These are phyloP conservation scores for Brachionus asplanchnoidis DNA, from an alignment of 1,140 invertebrate species.

Conservation along the genomic window DNA sequence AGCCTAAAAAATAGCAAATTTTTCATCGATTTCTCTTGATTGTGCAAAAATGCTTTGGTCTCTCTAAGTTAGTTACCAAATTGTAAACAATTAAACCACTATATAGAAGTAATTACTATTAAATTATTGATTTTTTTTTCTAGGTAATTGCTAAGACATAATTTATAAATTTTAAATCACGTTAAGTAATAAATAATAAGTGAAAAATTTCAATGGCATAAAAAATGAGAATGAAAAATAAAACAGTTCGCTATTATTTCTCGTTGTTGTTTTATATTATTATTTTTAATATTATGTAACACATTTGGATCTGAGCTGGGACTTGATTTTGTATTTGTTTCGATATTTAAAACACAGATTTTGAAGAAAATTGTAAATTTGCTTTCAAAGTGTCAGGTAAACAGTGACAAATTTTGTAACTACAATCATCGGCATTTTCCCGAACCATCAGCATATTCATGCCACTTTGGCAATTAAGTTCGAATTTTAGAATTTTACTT, in stretches of 20 bases:
- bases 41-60: not conserved
- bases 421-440: not conserved
- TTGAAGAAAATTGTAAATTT: not conserved
- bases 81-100: not conserved
- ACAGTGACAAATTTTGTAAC: not conserved
- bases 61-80: not conserved
- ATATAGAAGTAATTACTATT: not conserved
- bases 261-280: not conserved
- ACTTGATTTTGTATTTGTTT: not conserved
- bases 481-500: not conserved
- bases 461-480: too few relatives aligned
- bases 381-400: not conserved
- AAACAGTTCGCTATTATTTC: slow-evolving; percentile 15
- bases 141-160: not conserved
- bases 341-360: not conserved
- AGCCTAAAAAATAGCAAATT: too few relatives aligned
- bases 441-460: not conserved
- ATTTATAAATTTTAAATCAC: not conserved
- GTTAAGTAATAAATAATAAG: not conserved
- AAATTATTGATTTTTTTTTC: slow-evolving; percentile 16
- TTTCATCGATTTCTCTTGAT: too few relatives aligned
- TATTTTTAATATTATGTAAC: slow-evolving; percentile 17
- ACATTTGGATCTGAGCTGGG: not conserved
- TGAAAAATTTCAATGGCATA: slow-evolving; percentile 3
- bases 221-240: not conserved